These are phyloP conservation scores for Mya arenaria DNA, from an alignment of 1,140 invertebrate species.

Conservation along the genomic window DNA sequence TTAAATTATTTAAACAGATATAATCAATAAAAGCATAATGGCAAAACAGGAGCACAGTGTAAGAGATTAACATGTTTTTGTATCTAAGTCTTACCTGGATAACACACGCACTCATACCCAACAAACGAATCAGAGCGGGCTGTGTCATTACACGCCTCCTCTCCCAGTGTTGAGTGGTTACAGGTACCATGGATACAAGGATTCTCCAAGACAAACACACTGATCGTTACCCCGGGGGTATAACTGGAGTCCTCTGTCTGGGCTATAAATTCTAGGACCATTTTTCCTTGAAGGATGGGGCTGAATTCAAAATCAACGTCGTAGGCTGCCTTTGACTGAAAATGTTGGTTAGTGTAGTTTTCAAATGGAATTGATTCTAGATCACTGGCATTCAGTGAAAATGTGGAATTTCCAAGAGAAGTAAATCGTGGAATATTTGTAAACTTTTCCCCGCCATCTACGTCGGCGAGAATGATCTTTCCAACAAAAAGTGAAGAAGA, in stretches of 20 bases:
- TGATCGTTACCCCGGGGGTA: constrained; percentile 21
- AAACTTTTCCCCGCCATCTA: constrained; percentile 22
- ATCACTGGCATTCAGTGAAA: not conserved
- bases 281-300: constrained; percentile 7
- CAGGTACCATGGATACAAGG: constrained; percentile 52
- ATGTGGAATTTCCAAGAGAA: constrained; percentile 6
- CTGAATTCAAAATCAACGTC: not conserved
- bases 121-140: constrained; percentile 25
- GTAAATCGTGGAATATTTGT: not conserved
- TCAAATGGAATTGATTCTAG: not conserved
- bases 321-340: not conserved
- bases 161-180: not conserved
- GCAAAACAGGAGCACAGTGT: too few relatives aligned
- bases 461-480: constrained; percentile 26
- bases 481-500: constrained; percentile 5
- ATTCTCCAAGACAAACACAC: constrained; percentile 33
- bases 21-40: too few relatives aligned
- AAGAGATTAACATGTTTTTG: too few relatives aligned
- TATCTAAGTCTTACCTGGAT: constrained; percentile 27
- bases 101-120: constrained; percentile 40
- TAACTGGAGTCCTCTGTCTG: not conserved
- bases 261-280: constrained; percentile 13
- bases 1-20: too few relatives aligned
- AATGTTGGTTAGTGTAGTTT: not conserved
- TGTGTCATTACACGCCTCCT: constrained; percentile 12